Percentiles rank a stretch among this genome's conserved stretches.
Evolutionary conservation across 2,113 vertebrate species (phyloP).

Genomic region (Amphiprion ocellaris): DNA sequence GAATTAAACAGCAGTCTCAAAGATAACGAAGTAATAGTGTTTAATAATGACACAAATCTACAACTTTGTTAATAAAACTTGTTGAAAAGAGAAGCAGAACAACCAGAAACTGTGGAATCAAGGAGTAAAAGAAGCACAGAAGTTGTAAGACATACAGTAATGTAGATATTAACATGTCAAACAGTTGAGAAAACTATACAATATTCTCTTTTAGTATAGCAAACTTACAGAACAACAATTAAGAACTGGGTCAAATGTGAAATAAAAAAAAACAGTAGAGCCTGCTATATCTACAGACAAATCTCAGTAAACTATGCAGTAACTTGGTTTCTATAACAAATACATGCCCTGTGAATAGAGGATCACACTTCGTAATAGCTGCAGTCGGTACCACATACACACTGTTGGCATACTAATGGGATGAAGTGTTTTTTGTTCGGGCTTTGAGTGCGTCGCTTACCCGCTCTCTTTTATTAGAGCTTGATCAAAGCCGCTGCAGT

Average conservation of each 20-base stretch:
- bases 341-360: not conserved
- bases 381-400: slow-evolving; percentile 28
- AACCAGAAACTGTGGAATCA: no score
- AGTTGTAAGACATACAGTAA: no score
- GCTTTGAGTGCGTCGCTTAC: slow-evolving; percentile 33
- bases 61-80: no score
- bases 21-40: no score
- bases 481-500: not conserved
- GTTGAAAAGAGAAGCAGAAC: no score
- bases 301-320: not conserved
- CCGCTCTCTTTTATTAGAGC: not conserved
- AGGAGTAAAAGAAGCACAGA: no score
- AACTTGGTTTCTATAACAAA: not conserved
- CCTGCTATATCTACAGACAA: not conserved
- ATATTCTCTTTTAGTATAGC: no score
- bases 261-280: not conserved
- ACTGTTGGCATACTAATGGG: not conserved
- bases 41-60: no score
- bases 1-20: not conserved
- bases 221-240: not conserved
- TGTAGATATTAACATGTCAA: no score
- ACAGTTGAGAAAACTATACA: no score
- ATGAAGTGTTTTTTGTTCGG: not conserved
- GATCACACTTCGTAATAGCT: not conserved
- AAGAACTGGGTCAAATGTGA: not conserved